These are phyloP conservation scores for Girardia tigrina DNA, from an alignment of 2,888 invertebrate species.

Conservation along the genomic window DNA sequence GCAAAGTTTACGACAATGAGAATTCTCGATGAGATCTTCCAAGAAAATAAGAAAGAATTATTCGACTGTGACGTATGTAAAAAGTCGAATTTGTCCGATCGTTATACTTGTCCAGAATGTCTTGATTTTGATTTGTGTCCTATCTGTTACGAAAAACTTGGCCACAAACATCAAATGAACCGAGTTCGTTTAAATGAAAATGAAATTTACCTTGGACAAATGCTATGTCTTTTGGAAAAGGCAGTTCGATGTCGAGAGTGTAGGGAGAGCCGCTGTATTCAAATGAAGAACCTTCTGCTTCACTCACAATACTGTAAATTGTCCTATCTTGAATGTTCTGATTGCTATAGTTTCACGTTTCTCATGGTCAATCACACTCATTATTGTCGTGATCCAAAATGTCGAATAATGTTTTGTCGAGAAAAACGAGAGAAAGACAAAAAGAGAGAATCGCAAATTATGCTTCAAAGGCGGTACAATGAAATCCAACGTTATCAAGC, in stretches of 20 bases:
- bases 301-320: not conserved
- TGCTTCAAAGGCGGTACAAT: not conserved
- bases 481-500: not conserved
- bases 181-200: not conserved
- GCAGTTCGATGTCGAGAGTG: not conserved
- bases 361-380: not conserved
- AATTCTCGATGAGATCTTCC: not conserved
- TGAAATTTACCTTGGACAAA: not conserved
- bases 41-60: not conserved
- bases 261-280: not conserved
- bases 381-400: not conserved
- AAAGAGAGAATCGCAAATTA: not conserved
- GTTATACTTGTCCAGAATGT: not conserved
- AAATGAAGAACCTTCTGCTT: not conserved
- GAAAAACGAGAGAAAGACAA: constrained; percentile 5
- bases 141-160: not conserved
- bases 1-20: not conserved
- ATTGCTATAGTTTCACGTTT: not conserved
- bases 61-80: not conserved
- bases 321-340: not conserved
- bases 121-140: constrained; percentile 13
- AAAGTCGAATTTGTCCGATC: not conserved
- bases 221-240: not conserved
- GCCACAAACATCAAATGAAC: not conserved
- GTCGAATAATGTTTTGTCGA: not conserved